Conservation (phyloP, 2,888 invertebrate species). For the Ecliptopera silaceata region DNA sequence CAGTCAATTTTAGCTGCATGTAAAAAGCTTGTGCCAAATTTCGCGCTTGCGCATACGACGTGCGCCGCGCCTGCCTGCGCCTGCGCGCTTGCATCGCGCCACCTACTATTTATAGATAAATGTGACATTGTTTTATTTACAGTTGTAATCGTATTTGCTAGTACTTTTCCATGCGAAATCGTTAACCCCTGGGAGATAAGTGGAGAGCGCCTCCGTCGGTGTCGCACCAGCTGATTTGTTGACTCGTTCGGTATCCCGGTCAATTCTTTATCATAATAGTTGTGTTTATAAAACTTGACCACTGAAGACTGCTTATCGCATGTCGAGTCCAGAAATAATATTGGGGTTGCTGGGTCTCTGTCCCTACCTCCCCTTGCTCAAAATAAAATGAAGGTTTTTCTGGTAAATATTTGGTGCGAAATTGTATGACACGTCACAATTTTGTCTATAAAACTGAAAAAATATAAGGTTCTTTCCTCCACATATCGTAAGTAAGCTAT, state of each 20-base stretch:
- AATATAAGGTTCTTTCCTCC: too few species aligned
- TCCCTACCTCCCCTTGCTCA: too few species aligned
- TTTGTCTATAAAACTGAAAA: too few species aligned
- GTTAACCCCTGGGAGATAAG: conserved; percentile 69
- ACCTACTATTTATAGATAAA: conserved; percentile 70
- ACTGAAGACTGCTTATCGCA: too few species aligned
- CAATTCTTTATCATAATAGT: conserved; percentile 19
- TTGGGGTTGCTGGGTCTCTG: too few species aligned
- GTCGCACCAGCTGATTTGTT: conserved; percentile 16
- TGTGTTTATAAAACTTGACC: too few species aligned
- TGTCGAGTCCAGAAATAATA: too few species aligned
- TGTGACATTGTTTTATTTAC: conserved; percentile 73
- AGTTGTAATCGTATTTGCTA: conserved; percentile 50
- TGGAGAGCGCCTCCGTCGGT: conserved; percentile 40
- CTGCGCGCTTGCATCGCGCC: conserved; percentile 53
- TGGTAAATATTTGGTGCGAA: too few species aligned
- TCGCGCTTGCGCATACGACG: conserved; percentile 42
- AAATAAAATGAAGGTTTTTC: too few species aligned
- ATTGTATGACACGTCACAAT: too few species aligned
- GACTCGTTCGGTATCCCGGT: conserved; percentile 29
- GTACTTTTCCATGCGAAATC: conserved; percentile 78
- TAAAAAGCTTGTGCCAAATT: conserved; percentile 68
- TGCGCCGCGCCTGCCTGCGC: conserved; percentile 43
- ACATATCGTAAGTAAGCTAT: too few species aligned
- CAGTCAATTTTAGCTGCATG: conserved; percentile 61